Base-by-base conservation (phyloP, 2,888 invertebrate genomes). In the Marasmarcha lunaedactyla region DNA sequence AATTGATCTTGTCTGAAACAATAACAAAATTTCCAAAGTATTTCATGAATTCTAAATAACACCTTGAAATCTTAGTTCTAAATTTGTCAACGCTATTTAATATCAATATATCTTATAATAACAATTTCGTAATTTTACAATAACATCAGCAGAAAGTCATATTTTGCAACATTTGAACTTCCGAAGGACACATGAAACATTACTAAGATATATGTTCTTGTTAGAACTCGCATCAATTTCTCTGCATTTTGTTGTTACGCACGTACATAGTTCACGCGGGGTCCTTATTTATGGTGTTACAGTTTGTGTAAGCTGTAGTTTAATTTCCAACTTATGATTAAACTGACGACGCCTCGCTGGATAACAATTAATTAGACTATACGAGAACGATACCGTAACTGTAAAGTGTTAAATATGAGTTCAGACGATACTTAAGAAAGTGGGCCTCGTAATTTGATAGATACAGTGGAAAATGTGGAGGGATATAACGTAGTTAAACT, bases 351-450 rank as follows among this genome's bases (percentile, higher is more conserved):
- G 59, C 59, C 57, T 61, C 59, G 56, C 50, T 56, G 45, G 56
- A 55, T 50, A 59, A 63, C 65, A 70, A 72, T 71, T 71, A 72
- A 71, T 76, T 69, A 70, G 62, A 55, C 47, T 54, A 57, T 59
- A 7, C 20, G 20, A 63, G 59, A 58, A 54, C 46, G 50, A 48
- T 48, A 63, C 59, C 62, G 65, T 68, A 68, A 59, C 60, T 54
- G 46, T 46, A 55, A 55, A 48, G 52, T 59, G 58, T 63, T 60
- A 63, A 50, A 52, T 60, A 67, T 63, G 66, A 61, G 60, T 52
- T 48, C 51, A 53, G 47, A 49, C 46, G 49, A 48, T 47, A 45
- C 43, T 50, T 49, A n/a, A n/a, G n/a, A n/a, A n/a, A n/a, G n/a
- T n/a, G n/a, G n/a, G n/a, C n/a, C n/a, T n/a, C n/a, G n/a, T n/a